These are phyloP conservation scores for Drosophila ananassae DNA, from an alignment of 1,140 invertebrate genomes.

Conservation along the genomic window DNA sequence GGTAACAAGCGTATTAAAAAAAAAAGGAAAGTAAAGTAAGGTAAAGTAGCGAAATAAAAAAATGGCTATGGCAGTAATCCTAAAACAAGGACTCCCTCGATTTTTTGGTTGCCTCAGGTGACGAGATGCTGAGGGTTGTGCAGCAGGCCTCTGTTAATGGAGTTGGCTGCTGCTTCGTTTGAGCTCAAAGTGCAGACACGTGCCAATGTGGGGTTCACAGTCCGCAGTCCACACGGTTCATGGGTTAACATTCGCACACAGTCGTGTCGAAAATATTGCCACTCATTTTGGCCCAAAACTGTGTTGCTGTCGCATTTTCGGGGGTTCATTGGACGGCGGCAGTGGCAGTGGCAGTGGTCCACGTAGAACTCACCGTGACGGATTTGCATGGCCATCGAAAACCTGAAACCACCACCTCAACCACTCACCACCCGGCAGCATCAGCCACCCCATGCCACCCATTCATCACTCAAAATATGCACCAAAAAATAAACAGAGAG, in stretches of 20 bases:
- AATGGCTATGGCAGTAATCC: conserved; percentile 24
- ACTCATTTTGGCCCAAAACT: conserved; percentile 9
- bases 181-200: conserved; percentile 77
- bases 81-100: conserved; percentile 30
- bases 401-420: conserved; percentile 25
- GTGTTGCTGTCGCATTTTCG: conserved; percentile 63
- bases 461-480: conserved; percentile 80
- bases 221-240: conserved; percentile 16
- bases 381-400: conserved; percentile 66
- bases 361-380: conserved; percentile 58
- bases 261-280: conserved; percentile 60
- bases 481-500: conserved; percentile 42
- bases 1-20: conserved; percentile 51
- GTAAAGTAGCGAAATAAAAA: conserved; percentile 22
- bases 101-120: conserved; percentile 53
- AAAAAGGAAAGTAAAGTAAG: conserved; percentile 1
- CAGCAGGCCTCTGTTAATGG: conserved; percentile 35
- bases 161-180: conserved; percentile 66
- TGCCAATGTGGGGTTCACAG: conserved; percentile 42
- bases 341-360: neutral
- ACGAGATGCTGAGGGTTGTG: conserved; percentile 25
- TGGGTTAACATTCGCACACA: conserved; percentile 55
- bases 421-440: conserved; percentile 34
- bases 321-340: conserved; percentile 52
- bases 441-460: conserved; percentile 23